These are phyloP conservation scores for Struthidea cinerea DNA, from an alignment of 2,113 vertebrate genomes.

Conservation along the genomic window DNA sequence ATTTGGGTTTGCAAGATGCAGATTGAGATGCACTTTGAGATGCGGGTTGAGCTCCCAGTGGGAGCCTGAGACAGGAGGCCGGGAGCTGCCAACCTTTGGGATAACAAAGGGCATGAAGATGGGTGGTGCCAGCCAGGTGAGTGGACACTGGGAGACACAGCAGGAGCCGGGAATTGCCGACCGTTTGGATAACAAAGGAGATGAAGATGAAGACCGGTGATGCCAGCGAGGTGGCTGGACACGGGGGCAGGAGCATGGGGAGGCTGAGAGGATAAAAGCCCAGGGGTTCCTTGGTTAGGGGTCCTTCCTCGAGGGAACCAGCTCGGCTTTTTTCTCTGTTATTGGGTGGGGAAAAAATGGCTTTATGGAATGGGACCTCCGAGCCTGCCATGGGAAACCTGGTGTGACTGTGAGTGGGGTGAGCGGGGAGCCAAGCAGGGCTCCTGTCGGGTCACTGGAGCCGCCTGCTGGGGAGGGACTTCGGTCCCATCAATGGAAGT, in stretches of 20 bases:
- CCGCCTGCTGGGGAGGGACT: accelerated
- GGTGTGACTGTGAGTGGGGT: not conserved
- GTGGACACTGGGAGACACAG: not conserved
- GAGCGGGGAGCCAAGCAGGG: accelerated
- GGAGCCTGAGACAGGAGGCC: accelerated
- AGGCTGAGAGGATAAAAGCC: not conserved
- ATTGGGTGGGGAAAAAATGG: not conserved
- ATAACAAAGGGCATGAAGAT: not conserved
- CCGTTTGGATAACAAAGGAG: not conserved
- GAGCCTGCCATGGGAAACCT: not conserved
- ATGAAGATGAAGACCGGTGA: not conserved
- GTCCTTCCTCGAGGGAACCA: accelerated
- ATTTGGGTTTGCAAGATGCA: not conserved
- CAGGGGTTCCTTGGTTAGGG: accelerated
- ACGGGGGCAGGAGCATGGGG: not conserved
- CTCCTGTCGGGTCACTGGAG: not conserved
- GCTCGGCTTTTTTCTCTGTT: not conserved
- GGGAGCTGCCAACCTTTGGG: not conserved
- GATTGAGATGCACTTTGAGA: not conserved
- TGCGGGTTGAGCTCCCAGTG: accelerated
- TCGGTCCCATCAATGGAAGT: accelerated
- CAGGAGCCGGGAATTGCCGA: not conserved
- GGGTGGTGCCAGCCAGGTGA: not conserved
- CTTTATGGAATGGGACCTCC: accelerated
- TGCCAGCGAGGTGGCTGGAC: not conserved